Evolutionary conservation across 2,888 invertebrate genomes (phyloP).

Genomic region (Agrotis ipsilon): DNA sequence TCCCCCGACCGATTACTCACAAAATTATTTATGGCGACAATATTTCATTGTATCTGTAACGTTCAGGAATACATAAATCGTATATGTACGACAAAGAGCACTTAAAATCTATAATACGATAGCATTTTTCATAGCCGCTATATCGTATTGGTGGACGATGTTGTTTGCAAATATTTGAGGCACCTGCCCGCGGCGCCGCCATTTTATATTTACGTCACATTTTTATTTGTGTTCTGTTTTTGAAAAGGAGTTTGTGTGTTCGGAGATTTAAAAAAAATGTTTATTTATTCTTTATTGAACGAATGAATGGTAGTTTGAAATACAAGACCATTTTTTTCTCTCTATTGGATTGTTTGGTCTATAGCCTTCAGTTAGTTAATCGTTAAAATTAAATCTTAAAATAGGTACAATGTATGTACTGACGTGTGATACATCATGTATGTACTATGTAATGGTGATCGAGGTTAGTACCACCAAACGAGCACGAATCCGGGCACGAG

Average conservation of each 20-base stretch:
- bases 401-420: too few species aligned
- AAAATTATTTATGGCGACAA: constrained; percentile 73
- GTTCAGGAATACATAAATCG: constrained; percentile 65
- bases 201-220: constrained; percentile 65
- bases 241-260: constrained; percentile 10
- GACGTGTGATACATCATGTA: too few species aligned
- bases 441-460: too few species aligned
- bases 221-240: constrained; percentile 46
- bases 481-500: too few species aligned
- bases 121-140: constrained; percentile 67
- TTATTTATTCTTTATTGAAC: background rate
- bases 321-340: background rate
- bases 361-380: too few species aligned
- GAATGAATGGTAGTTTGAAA: background rate
- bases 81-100: constrained; percentile 55
- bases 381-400: too few species aligned
- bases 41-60: constrained; percentile 64
- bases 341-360: background rate
- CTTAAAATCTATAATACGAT: constrained; percentile 68
- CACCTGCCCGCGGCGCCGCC: constrained; percentile 67
- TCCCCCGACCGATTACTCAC: constrained; percentile 61
- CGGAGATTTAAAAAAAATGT: constrained; percentile 1
- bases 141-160: constrained; percentile 64
- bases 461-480: too few species aligned
- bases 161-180: constrained; percentile 72